Evolutionary conservation across 2,797 vertebrate genomes (phyloP), one percentile per base, ranked within the genome.

Genomic region (Darevskia nairensis): DNA sequence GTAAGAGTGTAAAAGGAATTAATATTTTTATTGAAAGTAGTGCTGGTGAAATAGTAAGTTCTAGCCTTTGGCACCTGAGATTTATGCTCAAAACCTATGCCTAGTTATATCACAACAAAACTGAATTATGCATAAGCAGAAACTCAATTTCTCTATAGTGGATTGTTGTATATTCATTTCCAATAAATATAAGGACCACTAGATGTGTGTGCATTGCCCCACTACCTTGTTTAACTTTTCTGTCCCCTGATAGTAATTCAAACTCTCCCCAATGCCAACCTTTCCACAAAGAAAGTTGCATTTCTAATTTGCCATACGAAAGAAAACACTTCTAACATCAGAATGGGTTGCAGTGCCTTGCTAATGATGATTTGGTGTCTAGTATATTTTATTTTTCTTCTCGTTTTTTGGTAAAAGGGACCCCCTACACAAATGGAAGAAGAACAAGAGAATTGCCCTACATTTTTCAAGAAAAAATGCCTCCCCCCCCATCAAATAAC

Each of bases 1-100:
- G 75, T 75, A 86, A 79, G 80, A 0, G 39, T 93, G 89, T 90
- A 88, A 92, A 81, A 59, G 44, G 88, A 85, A 69, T 76, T 93
- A 50, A 64, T 64, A 23, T 89, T 91, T 91, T 55, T 23, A 27
- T 64, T 84, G 41, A 50, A 15, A 21, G 82, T 46, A 27, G 75
- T 82, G 74, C 61, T 41, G 77, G 74, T 80, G 86, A 90, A 87
- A 90, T 80, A 77, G 84, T 91, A 46, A 2, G 39, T 15, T 90
- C 91, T 68, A 32, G 17, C 84, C 61, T 91, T 50, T 29, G 69
- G 88, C 69, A 78, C 1, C 87, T 91, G 78, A 0, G 1, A 35
- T 55, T 61, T 66, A 82, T 61, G 59, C 27, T 64, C 72, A 68
- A 35, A 92, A 59, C 83, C 80, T 19, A 27, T 3, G 44, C 15